These are phyloP conservation scores for Artemia franciscana DNA, from an alignment of 1,140 invertebrate species.

Conservation along the genomic window DNA sequence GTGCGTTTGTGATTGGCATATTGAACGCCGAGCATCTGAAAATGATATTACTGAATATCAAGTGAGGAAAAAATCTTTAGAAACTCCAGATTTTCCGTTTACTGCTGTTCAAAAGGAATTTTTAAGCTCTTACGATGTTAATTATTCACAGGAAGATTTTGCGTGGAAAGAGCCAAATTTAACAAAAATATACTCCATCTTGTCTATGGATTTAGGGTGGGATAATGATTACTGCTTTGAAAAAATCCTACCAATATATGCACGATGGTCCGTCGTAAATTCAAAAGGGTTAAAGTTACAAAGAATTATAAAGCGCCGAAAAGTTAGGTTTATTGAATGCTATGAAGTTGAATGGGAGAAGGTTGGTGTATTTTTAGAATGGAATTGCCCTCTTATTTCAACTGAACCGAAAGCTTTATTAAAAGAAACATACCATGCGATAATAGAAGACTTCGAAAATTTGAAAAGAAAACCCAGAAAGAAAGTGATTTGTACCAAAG, in stretches of 20 bases:
- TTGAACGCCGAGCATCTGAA: background rate
- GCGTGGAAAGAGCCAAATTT: background rate
- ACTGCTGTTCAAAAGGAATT: background rate
- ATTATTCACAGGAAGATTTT: background rate
- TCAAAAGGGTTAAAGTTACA: background rate
- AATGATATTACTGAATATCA: background rate
- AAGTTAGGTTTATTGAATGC: background rate
- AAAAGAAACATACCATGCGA: background rate
- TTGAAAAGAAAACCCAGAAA: background rate
- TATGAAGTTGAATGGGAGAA: background rate
- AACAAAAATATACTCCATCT: background rate
- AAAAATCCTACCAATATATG: background rate
- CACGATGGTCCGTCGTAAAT: background rate
- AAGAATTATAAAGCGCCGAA: background rate
- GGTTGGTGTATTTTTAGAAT: background rate
- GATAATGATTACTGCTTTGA: background rate
- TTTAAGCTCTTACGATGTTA: background rate
- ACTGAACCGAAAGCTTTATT: background rate
- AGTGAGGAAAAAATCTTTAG: background rate
- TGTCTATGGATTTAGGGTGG: background rate
- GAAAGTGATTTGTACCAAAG: background rate
- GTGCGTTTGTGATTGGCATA: constrained; percentile 5
- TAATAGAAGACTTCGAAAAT: background rate
- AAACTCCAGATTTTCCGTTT: background rate
- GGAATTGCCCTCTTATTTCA: background rate